Evolutionary conservation across 2,888 invertebrate genomes (phyloP).

Genomic region (Oscheius sp.): DNA sequence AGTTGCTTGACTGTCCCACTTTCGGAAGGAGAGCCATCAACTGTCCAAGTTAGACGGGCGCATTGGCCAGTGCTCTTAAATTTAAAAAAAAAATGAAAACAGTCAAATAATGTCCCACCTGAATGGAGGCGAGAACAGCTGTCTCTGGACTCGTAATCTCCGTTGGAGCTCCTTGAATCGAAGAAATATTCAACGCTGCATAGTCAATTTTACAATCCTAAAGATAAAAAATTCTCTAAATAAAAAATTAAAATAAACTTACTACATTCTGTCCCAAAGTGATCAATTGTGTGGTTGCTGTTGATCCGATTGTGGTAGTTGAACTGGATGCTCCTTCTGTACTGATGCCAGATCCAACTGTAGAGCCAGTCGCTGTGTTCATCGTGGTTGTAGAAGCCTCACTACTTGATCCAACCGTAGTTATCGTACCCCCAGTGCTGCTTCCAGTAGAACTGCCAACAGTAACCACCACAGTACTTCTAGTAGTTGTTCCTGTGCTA

Average conservation of each 20-base stretch:
- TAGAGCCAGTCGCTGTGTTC: neutral
- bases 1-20: neutral
- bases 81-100: no score
- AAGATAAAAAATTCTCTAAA: neutral
- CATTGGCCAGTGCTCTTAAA: constrained; percentile 16
- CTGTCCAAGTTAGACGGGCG: neutral
- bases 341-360: neutral
- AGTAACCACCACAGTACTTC: no score
- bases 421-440: neutral
- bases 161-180: neutral
- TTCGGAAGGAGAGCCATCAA: neutral
- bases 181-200: neutral
- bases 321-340: neutral
- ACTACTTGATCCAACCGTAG: neutral
- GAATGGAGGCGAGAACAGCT: neutral
- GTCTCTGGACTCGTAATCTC: neutral
- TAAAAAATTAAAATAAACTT: neutral
- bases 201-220: neutral
- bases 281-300: neutral
- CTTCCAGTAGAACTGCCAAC: no score
- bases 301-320: neutral
- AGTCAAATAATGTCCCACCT: neutral
- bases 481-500: no score
- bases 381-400: neutral
- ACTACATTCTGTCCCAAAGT: constrained; percentile 17